Evolutionary conservation across 2,888 invertebrate species (phyloP), one percentile per base, ranked within the genome.

Genomic region (Limnephilus marmoratus): DNA sequence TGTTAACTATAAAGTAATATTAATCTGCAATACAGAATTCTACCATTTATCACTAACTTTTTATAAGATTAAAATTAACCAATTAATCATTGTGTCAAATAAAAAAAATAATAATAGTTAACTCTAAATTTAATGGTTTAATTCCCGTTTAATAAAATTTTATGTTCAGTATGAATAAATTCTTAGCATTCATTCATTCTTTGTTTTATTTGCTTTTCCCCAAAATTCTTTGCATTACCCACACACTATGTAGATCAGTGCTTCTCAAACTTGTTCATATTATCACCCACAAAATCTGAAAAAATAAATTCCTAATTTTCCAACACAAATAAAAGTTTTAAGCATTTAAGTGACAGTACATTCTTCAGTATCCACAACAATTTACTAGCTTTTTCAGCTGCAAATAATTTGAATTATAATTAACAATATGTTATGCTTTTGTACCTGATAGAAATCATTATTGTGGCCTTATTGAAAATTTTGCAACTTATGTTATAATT

Each of bases 181-280:
- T 89, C 31, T 80, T 89, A 89, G 88, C 31, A 81, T 89, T 89
- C 80, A 89, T 80, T 37, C 80, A 89, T 80, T 37, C 18, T 41
- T 89, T 89, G 88, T 89, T 89, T 89, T 89, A 89, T 89, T 89
- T 37, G 34, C 41, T 88, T 89, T 89, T 31, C 34, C 68, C 81
- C 68, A 49, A 31, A 68, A 31, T 49, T 87, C 4, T 49, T 87
- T 87, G 49, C 31, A 15, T 31, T 86, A 41, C 37, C 45, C 37
- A 37, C 37, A 3, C n/a, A 68, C n/a, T 49, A 53, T 68, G 53
- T 85, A 24, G n/a, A 85, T 41, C 11, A 15, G 24, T 37, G 85
- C 34, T 37, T 34, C 34, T 85, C 11, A 3, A 41, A 85, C 7
- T 24, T 37, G 85, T 85, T 37, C 24, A 31, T 24, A 24, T 85